These are phyloP conservation scores for Pseudanteris insignis DNA, from an alignment of 2,888 invertebrate species.

Conservation along the genomic window DNA sequence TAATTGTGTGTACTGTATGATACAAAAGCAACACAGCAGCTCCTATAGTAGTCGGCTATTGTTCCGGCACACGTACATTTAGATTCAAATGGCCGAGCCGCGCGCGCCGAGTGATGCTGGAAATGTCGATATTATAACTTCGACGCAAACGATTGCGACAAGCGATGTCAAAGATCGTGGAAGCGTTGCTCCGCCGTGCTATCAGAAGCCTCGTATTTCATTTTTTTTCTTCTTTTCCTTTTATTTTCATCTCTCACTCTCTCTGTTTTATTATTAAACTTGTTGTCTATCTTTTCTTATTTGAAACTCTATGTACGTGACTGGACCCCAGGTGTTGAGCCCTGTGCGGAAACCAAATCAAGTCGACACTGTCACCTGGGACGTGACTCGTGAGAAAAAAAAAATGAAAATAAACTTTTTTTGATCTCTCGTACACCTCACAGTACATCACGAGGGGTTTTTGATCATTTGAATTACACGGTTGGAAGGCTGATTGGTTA, in stretches of 20 bases:
- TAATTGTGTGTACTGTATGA: constrained; percentile 42
- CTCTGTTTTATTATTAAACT: constrained; percentile 2
- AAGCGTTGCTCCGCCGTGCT: background rate
- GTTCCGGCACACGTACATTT: constrained; percentile 64
- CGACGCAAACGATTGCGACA: constrained; percentile 3
- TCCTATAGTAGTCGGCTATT: constrained; percentile 45
- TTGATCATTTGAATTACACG: constrained; percentile 16
- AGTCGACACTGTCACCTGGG: constrained; percentile 67
- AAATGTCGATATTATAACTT: constrained; percentile 23
- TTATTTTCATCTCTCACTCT: too few relatives aligned
- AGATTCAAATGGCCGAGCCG: constrained; percentile 55
- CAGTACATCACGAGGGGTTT: constrained; percentile 26
- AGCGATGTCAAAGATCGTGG: constrained; percentile 13
- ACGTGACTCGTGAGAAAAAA: constrained; percentile 64
- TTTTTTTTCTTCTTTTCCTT: too few relatives aligned
- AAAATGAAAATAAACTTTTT: too few relatives aligned
- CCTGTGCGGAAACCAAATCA: constrained; percentile 68
- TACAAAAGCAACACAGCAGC: constrained; percentile 27
- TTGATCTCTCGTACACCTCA: constrained; percentile 47
- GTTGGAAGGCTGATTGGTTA: constrained; percentile 38
- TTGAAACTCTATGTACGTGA: constrained; percentile 64
- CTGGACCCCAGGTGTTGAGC: constrained; percentile 68
- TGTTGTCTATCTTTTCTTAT: constrained; percentile 28
- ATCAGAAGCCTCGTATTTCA: too few relatives aligned
- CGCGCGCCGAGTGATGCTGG: constrained; percentile 4